Conservation (phyloP, 2,888 invertebrate species). For the Myopa testacea region DNA sequence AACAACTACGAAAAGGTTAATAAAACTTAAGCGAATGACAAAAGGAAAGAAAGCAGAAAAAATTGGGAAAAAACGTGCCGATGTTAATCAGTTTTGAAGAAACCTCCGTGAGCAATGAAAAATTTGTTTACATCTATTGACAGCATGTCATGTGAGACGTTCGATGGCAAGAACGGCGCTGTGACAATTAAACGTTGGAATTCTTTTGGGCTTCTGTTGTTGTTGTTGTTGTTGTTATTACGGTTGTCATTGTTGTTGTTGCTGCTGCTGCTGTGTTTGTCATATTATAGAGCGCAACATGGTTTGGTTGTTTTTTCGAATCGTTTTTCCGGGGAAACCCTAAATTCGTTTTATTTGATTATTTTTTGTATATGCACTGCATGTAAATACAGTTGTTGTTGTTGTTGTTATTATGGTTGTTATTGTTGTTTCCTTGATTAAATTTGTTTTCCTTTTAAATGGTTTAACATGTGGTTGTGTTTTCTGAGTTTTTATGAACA, state of each 20-base stretch:
- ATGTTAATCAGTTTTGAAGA: neutral
- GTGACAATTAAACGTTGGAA: slow-evolving; percentile 2
- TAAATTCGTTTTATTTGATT: no score
- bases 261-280: no score
- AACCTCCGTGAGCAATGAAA: neutral
- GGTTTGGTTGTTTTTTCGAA: neutral
- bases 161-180: neutral
- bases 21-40: neutral
- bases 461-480: no score
- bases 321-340: neutral
- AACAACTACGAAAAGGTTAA: neutral
- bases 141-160: slow-evolving; percentile 3
- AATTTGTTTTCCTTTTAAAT: neutral
- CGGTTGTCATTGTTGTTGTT: no score
- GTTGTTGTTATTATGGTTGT: no score
- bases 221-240: no score
- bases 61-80: neutral
- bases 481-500: no score
- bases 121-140: slow-evolving; percentile 25
- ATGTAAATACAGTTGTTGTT: no score
- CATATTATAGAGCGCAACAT: no score
- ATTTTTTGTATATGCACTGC: no score
- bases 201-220: neutral
- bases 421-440: neutral
- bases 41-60: neutral